Percentiles rank a stretch among this genome's conserved stretches.
Conservation (phyloP, 2,888 invertebrate species). For the Brachypalpus laphriformis region DNA sequence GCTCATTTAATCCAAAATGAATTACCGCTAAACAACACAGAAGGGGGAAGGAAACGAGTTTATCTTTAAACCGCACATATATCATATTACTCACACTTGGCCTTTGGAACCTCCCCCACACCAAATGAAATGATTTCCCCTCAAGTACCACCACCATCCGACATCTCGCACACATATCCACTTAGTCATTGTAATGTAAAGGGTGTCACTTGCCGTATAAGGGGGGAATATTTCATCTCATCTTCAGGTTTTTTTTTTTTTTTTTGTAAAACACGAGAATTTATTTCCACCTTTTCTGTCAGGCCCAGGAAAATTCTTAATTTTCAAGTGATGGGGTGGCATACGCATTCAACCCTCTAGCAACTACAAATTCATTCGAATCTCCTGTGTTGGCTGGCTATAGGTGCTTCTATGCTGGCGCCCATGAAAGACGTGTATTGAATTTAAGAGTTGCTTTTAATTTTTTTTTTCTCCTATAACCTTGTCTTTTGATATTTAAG, state of each 20-base stretch:
- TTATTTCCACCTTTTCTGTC: constrained; percentile 59
- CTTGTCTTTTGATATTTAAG: constrained; percentile 64
- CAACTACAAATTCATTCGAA: constrained; percentile 61
- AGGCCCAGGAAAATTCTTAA: constrained; percentile 57
- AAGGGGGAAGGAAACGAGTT: constrained; percentile 44
- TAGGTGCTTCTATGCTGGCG: constrained; percentile 7
- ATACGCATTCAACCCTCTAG: constrained; percentile 6
- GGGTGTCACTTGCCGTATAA: constrained; percentile 52
- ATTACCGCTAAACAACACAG: constrained; percentile 16
- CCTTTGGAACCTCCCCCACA: neutral
- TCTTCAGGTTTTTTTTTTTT: constrained; percentile 10
- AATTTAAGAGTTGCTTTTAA: constrained; percentile 61
- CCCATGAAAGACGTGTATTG: constrained; percentile 61
- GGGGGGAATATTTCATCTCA: constrained; percentile 36
- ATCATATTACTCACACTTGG: constrained; percentile 7
- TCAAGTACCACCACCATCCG: constrained; percentile 3
- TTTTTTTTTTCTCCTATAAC: constrained; percentile 9
- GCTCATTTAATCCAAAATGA: constrained; percentile 55
- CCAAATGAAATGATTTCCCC: constrained; percentile 22
- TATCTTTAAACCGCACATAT: constrained; percentile 44
- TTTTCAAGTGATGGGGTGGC: constrained; percentile 38
- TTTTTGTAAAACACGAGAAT: constrained; percentile 29
- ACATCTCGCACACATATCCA: constrained; percentile 33
- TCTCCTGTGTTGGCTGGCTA: constrained; percentile 12
- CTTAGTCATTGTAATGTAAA: constrained; percentile 62